Base-by-base conservation (phyloP, 37 sponge, comb jelly and placozoan genomes). In the Haliclona indistincta region DNA sequence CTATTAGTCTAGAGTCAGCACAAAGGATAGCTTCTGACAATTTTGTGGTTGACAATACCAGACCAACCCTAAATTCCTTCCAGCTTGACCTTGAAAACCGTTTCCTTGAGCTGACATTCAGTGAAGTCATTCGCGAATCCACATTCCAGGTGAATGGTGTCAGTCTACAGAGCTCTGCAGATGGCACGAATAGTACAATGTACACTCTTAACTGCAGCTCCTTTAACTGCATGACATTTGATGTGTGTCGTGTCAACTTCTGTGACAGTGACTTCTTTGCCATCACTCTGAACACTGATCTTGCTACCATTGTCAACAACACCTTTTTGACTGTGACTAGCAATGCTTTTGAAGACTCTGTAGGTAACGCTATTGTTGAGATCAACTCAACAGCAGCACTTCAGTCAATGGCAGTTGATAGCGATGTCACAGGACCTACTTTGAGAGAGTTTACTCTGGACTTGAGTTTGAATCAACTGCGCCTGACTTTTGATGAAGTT, bases 401-500 rank as follows among this genome's bases (percentile, higher is more conserved):
- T 17, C 56, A 74, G 41, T 81, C 91, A 53, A 29, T 11, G 8
- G 78, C 63, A 54, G 87, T 87, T 47, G 80, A 74, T 51, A 63
- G 53, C 0, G 91, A 91, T 65, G 64, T 71, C 25, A 62, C 47
- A 3, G 81, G 88, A 42, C 91, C 95, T 36, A 23, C 64, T 36
- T 43, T 94, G n/a, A 17, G 28, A 10, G 55, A 26, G 23, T 94
- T 87, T 61, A 79, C 85, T 26, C 67, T 94, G 13, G 82, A 94
- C 65, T 43, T 86, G 38, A 87, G 87, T 56, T 58, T 42, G 10
- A 56, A 74, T 8, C 33, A 36, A 30, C 68, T 94, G 1, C 20
- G 79, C 7, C 80, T 94, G 1, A 84, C 82, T 0, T 94, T 94
- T 80, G 86, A 88, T 80, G 95, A 94, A 63, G 54, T 94, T 33